phyloP scores from a whole-genome alignment of 2,797 vertebrate species.

The Podargus strigoides region DNA sequence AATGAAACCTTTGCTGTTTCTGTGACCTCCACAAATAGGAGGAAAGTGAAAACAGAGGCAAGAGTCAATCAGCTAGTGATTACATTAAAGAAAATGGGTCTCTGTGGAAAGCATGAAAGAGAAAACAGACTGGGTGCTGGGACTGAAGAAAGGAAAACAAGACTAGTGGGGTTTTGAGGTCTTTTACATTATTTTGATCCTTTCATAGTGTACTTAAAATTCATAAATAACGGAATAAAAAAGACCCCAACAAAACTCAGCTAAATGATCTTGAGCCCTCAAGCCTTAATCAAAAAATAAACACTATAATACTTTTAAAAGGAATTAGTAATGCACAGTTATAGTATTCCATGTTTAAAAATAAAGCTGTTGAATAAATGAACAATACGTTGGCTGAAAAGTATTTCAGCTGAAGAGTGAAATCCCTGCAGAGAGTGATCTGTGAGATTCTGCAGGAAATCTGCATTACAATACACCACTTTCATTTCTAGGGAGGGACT shows the following conservation, averaged over 20 bases:
- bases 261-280: slow-evolving; percentile 42
- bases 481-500: slow-evolving; percentile 66
- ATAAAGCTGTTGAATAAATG: slow-evolving; percentile 65
- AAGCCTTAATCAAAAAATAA: slow-evolving; percentile 57
- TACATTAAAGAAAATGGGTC: slow-evolving; percentile 34
- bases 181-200: slow-evolving; percentile 52
- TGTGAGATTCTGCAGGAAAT: slow-evolving; percentile 68
- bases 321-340: slow-evolving; percentile 55
- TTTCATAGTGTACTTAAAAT: slow-evolving; percentile 46
- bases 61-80: slow-evolving; percentile 51
- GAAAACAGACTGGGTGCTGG: slow-evolving; percentile 31
- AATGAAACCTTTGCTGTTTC: slow-evolving; percentile 31
- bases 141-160: slow-evolving; percentile 32
- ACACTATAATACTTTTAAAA: slow-evolving; percentile 52
- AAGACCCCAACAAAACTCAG: slow-evolving; percentile 7
- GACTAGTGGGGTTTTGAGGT: slow-evolving; percentile 35
- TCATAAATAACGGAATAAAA: slow-evolving; percentile 50
- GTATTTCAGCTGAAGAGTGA: slow-evolving; percentile 64
- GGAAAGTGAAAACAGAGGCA: slow-evolving; percentile 34
- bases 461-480: slow-evolving; percentile 66
- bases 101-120: slow-evolving; percentile 29
- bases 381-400: slow-evolving; percentile 60
- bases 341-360: slow-evolving; percentile 52
- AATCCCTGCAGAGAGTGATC: slow-evolving; percentile 68
- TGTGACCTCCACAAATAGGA: slow-evolving; percentile 21